A percentile compares a stretch with the other conserved stretches of the same genome.
These are phyloP conservation scores for Dipodomys stephensi DNA, from an alignment of 2,113 vertebrate species.

Conservation along the genomic window DNA sequence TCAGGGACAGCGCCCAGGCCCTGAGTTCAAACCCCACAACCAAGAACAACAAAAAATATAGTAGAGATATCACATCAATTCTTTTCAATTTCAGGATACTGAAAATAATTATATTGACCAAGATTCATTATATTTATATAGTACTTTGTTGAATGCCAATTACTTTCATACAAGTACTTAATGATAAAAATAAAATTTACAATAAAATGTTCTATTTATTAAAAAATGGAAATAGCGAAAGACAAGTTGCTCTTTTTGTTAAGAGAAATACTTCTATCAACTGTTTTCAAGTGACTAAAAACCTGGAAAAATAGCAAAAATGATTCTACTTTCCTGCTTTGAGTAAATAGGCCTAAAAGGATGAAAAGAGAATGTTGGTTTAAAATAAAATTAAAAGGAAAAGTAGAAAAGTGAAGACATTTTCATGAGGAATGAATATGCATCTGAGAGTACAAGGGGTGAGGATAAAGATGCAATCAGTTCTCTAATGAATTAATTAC, in stretches of 20 bases:
- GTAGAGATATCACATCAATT: background rate
- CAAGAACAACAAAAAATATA: background rate
- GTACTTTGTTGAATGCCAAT: background rate
- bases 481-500: constrained; percentile 63
- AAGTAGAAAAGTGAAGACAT: constrained; percentile 18
- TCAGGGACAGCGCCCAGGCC: no score
- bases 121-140: no score
- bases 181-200: background rate
- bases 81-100: background rate
- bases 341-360: background rate
- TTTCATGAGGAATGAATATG: constrained; percentile 55
- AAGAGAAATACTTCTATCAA: constrained; percentile 29
- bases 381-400: constrained; percentile 47
- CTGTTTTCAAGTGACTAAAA: background rate
- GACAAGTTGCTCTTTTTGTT: background rate
- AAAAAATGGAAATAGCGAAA: background rate
- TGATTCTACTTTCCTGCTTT: background rate
- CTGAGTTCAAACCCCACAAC: no score
- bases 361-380: background rate
- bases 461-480: constrained; percentile 53
- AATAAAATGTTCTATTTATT: background rate
- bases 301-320: background rate
- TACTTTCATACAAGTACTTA: background rate
- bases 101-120: no score
- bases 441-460: background rate